These are phyloP conservation scores for Dryobates pubescens DNA, from an alignment of 2,797 vertebrate species.

Conservation along the genomic window DNA sequence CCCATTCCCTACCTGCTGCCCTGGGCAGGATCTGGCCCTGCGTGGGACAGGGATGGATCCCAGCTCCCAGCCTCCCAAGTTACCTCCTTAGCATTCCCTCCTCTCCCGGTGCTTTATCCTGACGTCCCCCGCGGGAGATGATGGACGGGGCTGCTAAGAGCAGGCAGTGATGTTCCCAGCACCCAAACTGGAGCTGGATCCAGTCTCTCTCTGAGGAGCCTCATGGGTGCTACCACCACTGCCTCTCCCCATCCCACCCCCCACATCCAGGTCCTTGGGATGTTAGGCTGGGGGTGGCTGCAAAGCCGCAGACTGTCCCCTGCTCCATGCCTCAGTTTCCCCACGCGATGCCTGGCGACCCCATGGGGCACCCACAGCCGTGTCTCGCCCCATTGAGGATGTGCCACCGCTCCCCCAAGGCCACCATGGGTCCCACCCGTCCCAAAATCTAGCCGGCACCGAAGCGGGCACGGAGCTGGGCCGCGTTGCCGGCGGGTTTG, in stretches of 20 bases:
- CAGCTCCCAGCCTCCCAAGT: not conserved
- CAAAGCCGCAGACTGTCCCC: not conserved
- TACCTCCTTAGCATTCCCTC: not conserved
- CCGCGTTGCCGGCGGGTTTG: not conserved
- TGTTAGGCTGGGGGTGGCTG: accelerated
- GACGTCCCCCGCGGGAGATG: not conserved
- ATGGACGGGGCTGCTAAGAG: not conserved
- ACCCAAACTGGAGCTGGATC: accelerated
- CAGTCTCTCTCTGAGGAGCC: accelerated
- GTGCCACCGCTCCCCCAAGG: not conserved
- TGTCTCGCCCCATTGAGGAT: accelerated
- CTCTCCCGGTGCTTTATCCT: not conserved
- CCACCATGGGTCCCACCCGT: not conserved
- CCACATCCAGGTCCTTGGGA: accelerated
- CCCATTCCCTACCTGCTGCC: not conserved
- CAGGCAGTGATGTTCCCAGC: not conserved
- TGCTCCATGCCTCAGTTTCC: not conserved
- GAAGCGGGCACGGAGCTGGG: not conserved
- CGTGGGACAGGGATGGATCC: accelerated
- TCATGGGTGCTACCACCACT: not conserved
- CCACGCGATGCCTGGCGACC: accelerated
- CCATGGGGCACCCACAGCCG: not conserved
- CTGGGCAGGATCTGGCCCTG: not conserved
- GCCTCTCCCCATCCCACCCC: not conserved
- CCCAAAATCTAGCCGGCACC: not conserved